Evolutionary conservation across 2,888 invertebrate species (phyloP).

Genomic region (Eurytoma adleriae): DNA sequence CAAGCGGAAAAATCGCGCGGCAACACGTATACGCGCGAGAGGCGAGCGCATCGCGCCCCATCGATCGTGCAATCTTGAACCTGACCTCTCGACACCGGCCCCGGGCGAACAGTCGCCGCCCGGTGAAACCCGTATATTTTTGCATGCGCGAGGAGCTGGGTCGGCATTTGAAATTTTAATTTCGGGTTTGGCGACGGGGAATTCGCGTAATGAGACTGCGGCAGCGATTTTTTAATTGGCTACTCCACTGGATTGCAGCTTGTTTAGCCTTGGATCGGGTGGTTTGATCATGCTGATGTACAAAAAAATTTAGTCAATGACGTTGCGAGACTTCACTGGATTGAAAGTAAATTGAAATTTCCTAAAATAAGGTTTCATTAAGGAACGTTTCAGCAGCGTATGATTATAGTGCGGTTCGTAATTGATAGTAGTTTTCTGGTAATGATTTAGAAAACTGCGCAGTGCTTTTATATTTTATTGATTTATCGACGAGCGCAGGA

Average conservation of each 20-base stretch:
- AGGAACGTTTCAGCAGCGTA: too few relatives aligned
- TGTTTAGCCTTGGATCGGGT: too few relatives aligned
- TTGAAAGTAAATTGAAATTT: too few relatives aligned
- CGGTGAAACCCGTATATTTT: conserved; percentile 17
- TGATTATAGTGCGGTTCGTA: too few relatives aligned
- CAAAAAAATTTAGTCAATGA: not conserved
- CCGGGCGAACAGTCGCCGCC: not conserved
- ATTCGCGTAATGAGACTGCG: too few relatives aligned
- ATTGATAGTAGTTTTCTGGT: too few relatives aligned
- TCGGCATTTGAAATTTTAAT: not conserved
- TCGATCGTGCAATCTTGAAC: conserved; percentile 47
- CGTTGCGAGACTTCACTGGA: not conserved
- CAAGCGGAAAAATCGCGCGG: conserved; percentile 1
- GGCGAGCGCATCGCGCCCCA: conserved; percentile 25
- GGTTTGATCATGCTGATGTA: too few relatives aligned
- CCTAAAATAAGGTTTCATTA: too few relatives aligned
- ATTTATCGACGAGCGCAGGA: too few relatives aligned
- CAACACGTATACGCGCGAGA: not conserved
- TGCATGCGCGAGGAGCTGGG: conserved; percentile 11
- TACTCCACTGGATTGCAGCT: not conserved
- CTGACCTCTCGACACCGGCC: conserved; percentile 43
- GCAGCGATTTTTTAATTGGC: not conserved
- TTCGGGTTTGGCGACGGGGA: not conserved
- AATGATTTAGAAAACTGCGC: too few relatives aligned
- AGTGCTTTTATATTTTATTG: too few relatives aligned